Percentiles rank a stretch among this genome's conserved stretches.
phyloP scores from a whole-genome alignment of 23 tunicate species.

The Halocynthia roretzi region DNA sequence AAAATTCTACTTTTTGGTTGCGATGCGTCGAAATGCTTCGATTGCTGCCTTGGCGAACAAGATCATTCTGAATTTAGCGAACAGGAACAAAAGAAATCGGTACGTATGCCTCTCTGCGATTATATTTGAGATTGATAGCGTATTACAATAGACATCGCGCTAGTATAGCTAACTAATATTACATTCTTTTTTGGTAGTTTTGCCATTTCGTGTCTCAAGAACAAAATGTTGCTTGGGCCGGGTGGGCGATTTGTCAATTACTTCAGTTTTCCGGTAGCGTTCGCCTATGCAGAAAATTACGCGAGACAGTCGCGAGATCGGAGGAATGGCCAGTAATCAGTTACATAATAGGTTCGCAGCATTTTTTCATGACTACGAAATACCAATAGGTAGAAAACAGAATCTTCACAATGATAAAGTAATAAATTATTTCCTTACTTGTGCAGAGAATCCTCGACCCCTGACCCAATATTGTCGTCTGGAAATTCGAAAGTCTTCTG shows the following conservation, averaged over 20 bases:
- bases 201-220: constrained; percentile 59
- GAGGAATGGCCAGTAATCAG: constrained; percentile 66
- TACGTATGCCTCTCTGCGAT: constrained; percentile 13
- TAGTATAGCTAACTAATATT: background rate
- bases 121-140: background rate
- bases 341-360: constrained; percentile 29
- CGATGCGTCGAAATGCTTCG: constrained; percentile 54
- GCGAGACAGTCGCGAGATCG: constrained; percentile 15
- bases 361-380: background rate
- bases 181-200: constrained; percentile 29
- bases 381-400: background rate
- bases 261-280: constrained; percentile 40
- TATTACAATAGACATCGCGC: background rate
- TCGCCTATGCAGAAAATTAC: constrained; percentile 34
- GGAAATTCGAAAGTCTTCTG: constrained; percentile 34
- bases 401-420: background rate
- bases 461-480: constrained; percentile 70
- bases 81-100: constrained; percentile 41
- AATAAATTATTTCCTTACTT: constrained; percentile 1
- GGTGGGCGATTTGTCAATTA: constrained; percentile 34
- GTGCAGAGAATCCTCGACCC: constrained; percentile 48
- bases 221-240: constrained; percentile 58
- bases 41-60: constrained; percentile 50
- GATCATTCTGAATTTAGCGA: constrained; percentile 35
- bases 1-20: constrained; percentile 72